phyloP scores from a whole-genome alignment of 1,140 invertebrate genomes.

The Tachypleus tridentatus region DNA sequence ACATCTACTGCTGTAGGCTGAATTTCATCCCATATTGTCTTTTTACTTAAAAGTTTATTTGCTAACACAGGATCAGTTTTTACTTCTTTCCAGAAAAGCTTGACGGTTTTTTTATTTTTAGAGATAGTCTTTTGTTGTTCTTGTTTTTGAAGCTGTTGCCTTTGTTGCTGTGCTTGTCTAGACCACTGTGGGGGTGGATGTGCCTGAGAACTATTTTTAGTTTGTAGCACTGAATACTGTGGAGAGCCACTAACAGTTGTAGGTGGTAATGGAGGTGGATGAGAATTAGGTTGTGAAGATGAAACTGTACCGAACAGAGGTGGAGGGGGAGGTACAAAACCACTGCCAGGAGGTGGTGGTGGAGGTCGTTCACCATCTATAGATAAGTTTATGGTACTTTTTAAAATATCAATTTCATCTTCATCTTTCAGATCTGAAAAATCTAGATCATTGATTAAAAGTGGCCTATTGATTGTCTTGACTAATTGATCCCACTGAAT shows the following conservation, averaged over 20 bases:
- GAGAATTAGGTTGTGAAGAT: neutral
- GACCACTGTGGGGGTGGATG: conserved; percentile 9
- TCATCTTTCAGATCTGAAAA: conserved; percentile 77
- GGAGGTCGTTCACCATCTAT: conserved; percentile 6
- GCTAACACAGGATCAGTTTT: conserved; percentile 54
- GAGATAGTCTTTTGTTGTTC: neutral
- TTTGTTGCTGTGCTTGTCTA: neutral
- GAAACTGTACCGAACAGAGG: conserved; percentile 3
- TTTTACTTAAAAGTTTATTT: conserved; percentile 45
- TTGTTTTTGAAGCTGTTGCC: neutral
- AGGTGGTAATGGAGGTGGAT: conserved; percentile 30
- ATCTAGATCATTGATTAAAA: conserved; percentile 88
- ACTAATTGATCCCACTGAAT: conserved; percentile 88
- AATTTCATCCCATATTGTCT: conserved; percentile 92
- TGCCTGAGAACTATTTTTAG: neutral
- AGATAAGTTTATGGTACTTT: conserved; percentile 9
- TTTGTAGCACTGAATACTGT: conserved; percentile 32
- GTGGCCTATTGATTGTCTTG: conserved; percentile 60
- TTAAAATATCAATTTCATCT: conserved; percentile 42
- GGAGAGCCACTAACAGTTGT: conserved; percentile 20
- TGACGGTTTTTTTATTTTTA: conserved; percentile 94
- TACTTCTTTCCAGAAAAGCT: conserved; percentile 93
- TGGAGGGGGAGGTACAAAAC: conserved; percentile 10
- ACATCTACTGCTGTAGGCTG: conserved; percentile 72
- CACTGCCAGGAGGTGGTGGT: conserved; percentile 12